Conservation (phyloP, 2,888 invertebrate genomes). For the Sphaerophoria rueppellii region DNA sequence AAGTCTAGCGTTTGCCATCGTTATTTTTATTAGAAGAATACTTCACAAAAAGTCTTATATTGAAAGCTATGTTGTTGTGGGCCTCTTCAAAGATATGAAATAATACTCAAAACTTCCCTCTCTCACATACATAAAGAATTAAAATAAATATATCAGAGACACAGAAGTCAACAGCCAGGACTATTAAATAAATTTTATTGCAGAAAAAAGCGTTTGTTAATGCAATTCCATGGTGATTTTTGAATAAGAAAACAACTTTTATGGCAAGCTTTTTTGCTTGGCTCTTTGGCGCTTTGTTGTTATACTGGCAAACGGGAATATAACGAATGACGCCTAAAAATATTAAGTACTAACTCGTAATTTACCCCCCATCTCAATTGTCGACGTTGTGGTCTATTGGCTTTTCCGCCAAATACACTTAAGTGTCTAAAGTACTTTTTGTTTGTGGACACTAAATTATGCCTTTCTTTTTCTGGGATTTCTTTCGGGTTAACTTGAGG, state of each 20-base stretch:
- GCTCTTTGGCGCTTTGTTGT: not conserved
- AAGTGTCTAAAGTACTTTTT: no score
- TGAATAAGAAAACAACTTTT: not conserved
- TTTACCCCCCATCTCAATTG: not conserved
- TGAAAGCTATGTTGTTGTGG: slow-evolving; percentile 5
- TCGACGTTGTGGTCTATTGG: not conserved
- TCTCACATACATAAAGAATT: no score
- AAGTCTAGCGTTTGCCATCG: slow-evolving; percentile 51
- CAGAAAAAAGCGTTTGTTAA: slow-evolving; percentile 27
- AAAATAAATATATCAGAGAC: no score
- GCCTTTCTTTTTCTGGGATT: no score
- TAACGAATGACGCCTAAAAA: slow-evolving; percentile 10
- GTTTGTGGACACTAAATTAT: no score
- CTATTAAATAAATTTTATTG: slow-evolving; percentile 55
- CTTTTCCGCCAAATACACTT: not conserved
- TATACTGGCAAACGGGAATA: not conserved
- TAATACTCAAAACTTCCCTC: not conserved
- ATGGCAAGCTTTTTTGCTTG: not conserved
- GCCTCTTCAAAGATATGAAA: not conserved
- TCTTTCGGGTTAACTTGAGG: no score
- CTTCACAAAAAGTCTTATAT: not conserved
- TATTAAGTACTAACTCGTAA: not conserved
- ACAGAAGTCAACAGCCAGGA: slow-evolving; percentile 14
- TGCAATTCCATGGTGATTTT: slow-evolving; percentile 19
- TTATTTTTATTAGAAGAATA: slow-evolving; percentile 2